Conservation (phyloP, 2,113 vertebrate genomes). For the Microtus montanus region DNA sequence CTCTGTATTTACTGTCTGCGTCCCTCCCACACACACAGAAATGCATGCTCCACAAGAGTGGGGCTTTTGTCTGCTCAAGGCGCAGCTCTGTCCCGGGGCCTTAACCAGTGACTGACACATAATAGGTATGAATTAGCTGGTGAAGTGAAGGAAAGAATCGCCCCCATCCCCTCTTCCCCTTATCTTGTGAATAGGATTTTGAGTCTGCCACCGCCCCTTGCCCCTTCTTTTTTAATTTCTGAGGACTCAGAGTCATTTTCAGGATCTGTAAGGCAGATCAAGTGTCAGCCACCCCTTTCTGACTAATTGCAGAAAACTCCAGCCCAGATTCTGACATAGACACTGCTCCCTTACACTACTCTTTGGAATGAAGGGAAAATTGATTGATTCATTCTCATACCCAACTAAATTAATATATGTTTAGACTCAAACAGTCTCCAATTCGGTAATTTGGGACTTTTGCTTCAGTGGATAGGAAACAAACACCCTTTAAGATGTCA, state of each 20-base stretch:
- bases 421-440: background rate
- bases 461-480: background rate
- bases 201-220: background rate
- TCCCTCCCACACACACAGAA: background rate
- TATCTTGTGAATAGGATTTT: slow-evolving; percentile 28
- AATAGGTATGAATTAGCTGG: slow-evolving; percentile 23
- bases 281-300: background rate
- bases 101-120: slow-evolving; percentile 21
- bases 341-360: background rate
- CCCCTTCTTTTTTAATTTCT: slow-evolving; percentile 7
- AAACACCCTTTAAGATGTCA: slow-evolving; percentile 1
- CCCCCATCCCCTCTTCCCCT: background rate
- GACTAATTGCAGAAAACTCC: slow-evolving; percentile 37
- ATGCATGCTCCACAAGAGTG: background rate
- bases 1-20: background rate
- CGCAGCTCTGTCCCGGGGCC: background rate
- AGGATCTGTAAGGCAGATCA: slow-evolving; percentile 10
- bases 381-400: slow-evolving; percentile 37
- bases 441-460: background rate
- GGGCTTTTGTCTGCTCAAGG: background rate
- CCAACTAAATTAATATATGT: slow-evolving; percentile 10
- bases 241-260: slow-evolving; percentile 14
- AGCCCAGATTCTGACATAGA: background rate
- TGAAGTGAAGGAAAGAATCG: background rate
- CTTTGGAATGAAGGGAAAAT: slow-evolving; percentile 42